Evolutionary conservation across 1,140 invertebrate genomes (phyloP).

Genomic region (Pseudomyrmex concolor): DNA sequence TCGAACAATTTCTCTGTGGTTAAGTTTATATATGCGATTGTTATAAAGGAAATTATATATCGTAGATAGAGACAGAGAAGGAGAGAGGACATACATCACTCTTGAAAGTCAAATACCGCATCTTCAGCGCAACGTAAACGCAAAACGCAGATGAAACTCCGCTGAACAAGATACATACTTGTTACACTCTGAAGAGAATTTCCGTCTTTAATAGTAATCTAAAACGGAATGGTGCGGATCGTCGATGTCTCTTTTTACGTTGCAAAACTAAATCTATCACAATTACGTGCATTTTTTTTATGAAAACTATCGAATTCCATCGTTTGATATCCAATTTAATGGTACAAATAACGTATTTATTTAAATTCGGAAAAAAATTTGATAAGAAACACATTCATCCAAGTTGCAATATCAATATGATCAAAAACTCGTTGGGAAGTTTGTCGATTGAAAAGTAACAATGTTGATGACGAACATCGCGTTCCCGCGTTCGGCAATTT

Average conservation of each 20-base stretch:
- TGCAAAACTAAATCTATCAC: no score
- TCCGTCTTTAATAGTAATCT: background rate
- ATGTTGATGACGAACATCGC: background rate
- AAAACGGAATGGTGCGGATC: background rate
- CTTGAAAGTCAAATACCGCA: slow-evolving; percentile 19
- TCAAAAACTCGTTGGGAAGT: no score
- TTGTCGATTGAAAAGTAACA: no score
- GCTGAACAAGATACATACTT: background rate
- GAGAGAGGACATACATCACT: background rate
- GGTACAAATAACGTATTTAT: no score
- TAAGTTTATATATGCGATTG: background rate
- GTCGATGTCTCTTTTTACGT: no score
- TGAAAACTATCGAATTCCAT: no score
- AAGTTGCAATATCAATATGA: no score
- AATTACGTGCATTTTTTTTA: no score
- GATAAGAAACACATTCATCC: no score
- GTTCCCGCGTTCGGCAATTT: slow-evolving; percentile 8
- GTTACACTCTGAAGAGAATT: background rate
- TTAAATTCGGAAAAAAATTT: no score
- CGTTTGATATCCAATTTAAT: no score
- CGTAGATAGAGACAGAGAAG: background rate
- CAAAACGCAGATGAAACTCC: slow-evolving; percentile 23
- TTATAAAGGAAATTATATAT: slow-evolving; percentile 24
- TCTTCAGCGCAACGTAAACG: background rate
- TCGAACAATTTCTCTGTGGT: background rate